Conservation (phyloP, 2,888 invertebrate species). For the Callosobruchus maculatus region DNA sequence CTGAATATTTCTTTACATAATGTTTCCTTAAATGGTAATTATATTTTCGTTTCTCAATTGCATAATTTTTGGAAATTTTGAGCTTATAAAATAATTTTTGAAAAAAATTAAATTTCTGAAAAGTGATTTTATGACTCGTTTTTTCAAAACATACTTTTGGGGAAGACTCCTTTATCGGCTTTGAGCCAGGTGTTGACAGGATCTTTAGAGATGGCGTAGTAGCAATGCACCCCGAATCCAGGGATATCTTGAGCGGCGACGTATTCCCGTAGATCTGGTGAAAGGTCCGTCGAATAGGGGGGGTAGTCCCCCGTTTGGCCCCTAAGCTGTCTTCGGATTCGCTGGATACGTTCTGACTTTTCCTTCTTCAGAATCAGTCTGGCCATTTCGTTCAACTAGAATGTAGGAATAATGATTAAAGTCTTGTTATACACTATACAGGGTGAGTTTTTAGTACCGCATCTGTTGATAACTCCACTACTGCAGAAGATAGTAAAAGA, state of each 20-base stretch:
- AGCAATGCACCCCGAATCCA: slow-evolving; percentile 52
- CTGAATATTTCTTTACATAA: no score
- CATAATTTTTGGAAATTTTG: no score
- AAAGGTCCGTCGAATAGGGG: slow-evolving; percentile 42
- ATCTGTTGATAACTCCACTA: no score
- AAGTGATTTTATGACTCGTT: no score
- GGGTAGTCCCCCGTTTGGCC: slow-evolving; percentile 38
- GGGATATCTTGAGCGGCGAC: slow-evolving; percentile 51
- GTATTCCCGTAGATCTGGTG: slow-evolving; percentile 48
- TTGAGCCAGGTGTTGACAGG: slow-evolving; percentile 48
- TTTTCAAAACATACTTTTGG: slow-evolving; percentile 35
- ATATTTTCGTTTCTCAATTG: no score
- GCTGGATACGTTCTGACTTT: slow-evolving; percentile 26
- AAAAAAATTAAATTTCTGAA: no score
- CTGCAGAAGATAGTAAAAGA: no score
- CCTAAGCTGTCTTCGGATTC: slow-evolving; percentile 24
- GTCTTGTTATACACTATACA: not conserved
- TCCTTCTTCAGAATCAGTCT: slow-evolving; percentile 40
- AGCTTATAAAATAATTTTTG: no score
- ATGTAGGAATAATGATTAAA: not conserved
- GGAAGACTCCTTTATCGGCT: slow-evolving; percentile 40
- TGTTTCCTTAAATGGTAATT: no score
- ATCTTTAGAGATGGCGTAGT: slow-evolving; percentile 50
- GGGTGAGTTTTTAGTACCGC: no score
- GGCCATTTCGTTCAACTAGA: slow-evolving; percentile 38